These are phyloP conservation scores for Mimas tiliae DNA, from an alignment of 2,888 invertebrate genomes.

Conservation along the genomic window DNA sequence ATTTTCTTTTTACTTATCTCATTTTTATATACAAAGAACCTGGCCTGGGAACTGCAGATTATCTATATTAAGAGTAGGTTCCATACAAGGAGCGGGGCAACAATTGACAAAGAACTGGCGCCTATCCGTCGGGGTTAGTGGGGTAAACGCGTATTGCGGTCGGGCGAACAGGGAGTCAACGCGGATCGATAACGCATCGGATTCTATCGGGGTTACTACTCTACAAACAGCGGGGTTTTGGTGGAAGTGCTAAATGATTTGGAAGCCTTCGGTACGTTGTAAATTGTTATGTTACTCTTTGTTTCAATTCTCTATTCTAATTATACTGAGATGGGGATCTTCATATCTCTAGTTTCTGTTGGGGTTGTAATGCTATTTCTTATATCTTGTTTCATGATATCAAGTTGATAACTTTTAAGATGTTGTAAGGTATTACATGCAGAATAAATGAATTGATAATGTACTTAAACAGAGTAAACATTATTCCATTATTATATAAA, in stretches of 20 bases:
- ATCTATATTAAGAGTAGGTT: neutral
- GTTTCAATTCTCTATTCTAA: too few species aligned
- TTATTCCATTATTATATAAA: too few species aligned
- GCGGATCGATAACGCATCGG: conserved; percentile 64
- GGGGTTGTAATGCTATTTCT: too few species aligned
- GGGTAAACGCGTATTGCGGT: conserved; percentile 64
- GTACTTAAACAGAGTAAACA: too few species aligned
- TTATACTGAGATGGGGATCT: too few species aligned
- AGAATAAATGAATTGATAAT: too few species aligned
- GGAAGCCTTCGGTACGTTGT: too few species aligned
- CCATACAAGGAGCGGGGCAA: conserved; percentile 4
- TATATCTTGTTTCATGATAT: too few species aligned
- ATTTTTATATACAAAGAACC: neutral
- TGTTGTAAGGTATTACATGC: too few species aligned
- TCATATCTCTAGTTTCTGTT: too few species aligned
- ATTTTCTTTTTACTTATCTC: neutral
- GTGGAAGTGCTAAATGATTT: neutral
- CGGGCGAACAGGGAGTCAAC: conserved; percentile 45
- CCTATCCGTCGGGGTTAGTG: conserved; percentile 65
- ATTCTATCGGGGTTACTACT: conserved; percentile 35
- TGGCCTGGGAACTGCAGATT: conserved; percentile 1
- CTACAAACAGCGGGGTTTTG: conserved; percentile 2
- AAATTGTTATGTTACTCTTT: too few species aligned
- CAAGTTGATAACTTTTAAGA: too few species aligned
- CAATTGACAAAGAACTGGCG: conserved; percentile 42